Evolutionary conservation across 1,140 invertebrate genomes (phyloP).

Genomic region (Aphelinus atriplicis): DNA sequence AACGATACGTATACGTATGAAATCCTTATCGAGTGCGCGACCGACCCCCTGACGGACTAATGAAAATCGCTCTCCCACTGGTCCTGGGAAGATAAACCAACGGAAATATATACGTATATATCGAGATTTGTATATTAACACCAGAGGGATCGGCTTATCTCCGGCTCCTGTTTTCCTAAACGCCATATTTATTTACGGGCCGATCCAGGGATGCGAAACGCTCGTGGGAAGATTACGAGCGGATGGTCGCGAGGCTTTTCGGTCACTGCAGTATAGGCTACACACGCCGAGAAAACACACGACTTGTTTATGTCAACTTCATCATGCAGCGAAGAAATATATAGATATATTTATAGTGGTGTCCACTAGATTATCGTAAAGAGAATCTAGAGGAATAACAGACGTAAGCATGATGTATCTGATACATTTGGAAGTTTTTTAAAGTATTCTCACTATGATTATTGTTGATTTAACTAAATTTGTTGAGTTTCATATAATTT

Average conservation of each 20-base stretch:
- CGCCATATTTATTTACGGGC: conserved; percentile 16
- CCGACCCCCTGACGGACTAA: conserved; percentile 18
- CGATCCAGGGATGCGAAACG: neutral
- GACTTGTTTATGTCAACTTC: no score
- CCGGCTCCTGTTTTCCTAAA: neutral
- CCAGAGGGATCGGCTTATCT: neutral
- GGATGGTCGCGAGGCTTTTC: no score
- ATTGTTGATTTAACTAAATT: no score
- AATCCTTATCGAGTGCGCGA: conserved; percentile 23
- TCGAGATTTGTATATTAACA: conserved; percentile 11
- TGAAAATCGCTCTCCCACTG: conserved; percentile 30
- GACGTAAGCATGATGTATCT: no score
- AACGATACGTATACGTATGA: conserved; percentile 12
- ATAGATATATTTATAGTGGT: no score
- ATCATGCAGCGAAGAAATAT: no score
- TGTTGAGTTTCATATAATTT: no score
- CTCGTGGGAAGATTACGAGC: conserved; percentile 21
- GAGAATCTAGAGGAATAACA: no score
- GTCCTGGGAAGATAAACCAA: conserved; percentile 34
- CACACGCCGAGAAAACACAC: neutral
- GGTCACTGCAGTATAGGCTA: neutral
- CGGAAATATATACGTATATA: conserved; percentile 19
- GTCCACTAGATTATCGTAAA: no score
- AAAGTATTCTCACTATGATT: no score
- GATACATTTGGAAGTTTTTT: no score